A percentile compares a stretch with the other conserved stretches of the same genome.
These are phyloP conservation scores for Allacma fusca DNA, from an alignment of 2,888 invertebrate species.

Conservation along the genomic window DNA sequence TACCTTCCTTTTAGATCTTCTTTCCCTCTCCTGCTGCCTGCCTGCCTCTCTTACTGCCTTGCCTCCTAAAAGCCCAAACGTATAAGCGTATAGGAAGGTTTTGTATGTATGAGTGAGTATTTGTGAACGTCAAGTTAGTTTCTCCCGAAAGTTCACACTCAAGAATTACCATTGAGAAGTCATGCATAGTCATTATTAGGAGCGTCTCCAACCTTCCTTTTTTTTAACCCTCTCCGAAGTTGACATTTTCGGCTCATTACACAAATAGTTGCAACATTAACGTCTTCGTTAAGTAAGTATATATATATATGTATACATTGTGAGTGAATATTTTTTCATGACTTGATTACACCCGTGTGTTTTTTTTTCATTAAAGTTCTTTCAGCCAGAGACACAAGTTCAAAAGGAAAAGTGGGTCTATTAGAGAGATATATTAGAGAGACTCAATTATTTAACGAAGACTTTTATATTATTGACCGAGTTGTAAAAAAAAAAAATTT, in stretches of 20 bases:
- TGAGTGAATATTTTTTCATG: background rate
- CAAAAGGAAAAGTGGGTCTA: too few relatives aligned
- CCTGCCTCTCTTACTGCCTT: too few relatives aligned
- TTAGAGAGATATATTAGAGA: too few relatives aligned
- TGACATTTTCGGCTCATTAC: slow-evolving; percentile 16
- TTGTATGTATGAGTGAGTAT: background rate
- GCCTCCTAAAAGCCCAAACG: too few relatives aligned
- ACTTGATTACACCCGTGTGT: background rate
- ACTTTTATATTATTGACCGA: too few relatives aligned
- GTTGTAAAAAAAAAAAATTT: too few relatives aligned
- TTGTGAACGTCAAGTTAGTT: background rate
- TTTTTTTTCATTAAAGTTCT: background rate
- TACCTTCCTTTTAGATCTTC: too few relatives aligned
- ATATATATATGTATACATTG: too few relatives aligned
- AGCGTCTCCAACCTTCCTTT: background rate
- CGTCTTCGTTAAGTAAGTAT: background rate
- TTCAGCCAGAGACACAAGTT: too few relatives aligned
- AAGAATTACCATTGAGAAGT: background rate
- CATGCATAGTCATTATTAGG: slow-evolving; percentile 1
- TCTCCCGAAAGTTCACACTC: slow-evolving; percentile 16
- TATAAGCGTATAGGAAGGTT: too few relatives aligned
- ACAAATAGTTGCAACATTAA: slow-evolving; percentile 2
- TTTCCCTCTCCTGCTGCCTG: too few relatives aligned
- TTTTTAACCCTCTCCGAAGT: background rate
- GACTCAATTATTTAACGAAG: too few relatives aligned